Conservation (phyloP, 2,113 vertebrate species). For the Gasterosteus nipponicus region DNA sequence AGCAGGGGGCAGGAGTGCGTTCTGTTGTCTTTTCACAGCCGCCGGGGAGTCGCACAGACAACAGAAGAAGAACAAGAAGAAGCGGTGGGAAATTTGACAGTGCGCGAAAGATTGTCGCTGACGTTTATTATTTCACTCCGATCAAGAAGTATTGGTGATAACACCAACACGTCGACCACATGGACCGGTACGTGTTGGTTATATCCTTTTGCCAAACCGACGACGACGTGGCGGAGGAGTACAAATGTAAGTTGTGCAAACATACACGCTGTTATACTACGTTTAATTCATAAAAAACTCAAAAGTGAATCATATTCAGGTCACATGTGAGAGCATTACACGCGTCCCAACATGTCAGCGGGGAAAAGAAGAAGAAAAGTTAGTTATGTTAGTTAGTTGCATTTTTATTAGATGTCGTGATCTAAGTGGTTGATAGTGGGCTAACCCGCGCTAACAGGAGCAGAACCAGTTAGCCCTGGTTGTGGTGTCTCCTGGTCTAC, state of each 20-base stretch:
- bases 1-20: conserved; percentile 23
- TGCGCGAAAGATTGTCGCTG: conserved; percentile 10
- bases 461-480: background rate
- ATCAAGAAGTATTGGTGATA: rapidly evolving
- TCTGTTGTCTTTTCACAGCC: background rate
- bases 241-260: conserved; percentile 57
- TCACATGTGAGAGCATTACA: background rate
- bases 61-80: conserved; percentile 49
- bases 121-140: rapidly evolving
- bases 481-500: background rate
- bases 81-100: conserved; percentile 73
- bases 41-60: background rate
- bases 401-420: background rate
- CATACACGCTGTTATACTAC: background rate
- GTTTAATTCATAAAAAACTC: background rate
- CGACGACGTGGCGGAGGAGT: conserved; percentile 14
- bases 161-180: conserved; percentile 13
- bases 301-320: no score
- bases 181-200: conserved; percentile 73
- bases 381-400: no score
- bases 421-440: background rate
- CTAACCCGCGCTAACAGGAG: background rate
- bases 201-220: conserved; percentile 48
- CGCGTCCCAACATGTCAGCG: no score
- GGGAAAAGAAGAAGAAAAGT: no score